These are phyloP conservation scores for Chrysaora quinquecirrha DNA, from an alignment of 30 jellyfish, hydroid and myxozoan species.

Conservation along the genomic window DNA sequence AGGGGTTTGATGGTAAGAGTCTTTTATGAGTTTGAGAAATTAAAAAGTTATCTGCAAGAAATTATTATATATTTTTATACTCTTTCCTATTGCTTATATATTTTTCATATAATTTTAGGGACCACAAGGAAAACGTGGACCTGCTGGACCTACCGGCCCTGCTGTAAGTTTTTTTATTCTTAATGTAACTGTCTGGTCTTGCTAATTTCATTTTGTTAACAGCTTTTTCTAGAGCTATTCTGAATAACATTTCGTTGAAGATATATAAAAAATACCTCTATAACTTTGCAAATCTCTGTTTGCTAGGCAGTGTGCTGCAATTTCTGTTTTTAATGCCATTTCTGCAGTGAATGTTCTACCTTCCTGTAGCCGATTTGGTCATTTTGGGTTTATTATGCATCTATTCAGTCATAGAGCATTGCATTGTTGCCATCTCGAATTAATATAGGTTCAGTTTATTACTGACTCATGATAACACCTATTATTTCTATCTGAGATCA, in stretches of 20 bases:
- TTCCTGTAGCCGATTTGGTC: too few species aligned
- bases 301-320: too few species aligned
- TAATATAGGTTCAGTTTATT: too few species aligned
- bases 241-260: neutral
- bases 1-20: conserved; percentile 75
- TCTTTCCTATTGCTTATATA: too few species aligned
- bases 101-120: too few species aligned
- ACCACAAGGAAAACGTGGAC: conserved; percentile 90
- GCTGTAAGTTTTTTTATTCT: conserved; percentile 15
- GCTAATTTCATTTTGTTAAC: neutral
- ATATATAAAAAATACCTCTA: neutral
- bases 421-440: too few species aligned
- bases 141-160: conserved; percentile 86
- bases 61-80: neutral
- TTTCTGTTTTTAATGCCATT: too few species aligned
- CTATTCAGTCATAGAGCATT: too few species aligned
- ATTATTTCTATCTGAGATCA: too few species aligned
- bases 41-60: neutral
- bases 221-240: neutral
- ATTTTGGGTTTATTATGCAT: too few species aligned
- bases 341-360: too few species aligned
- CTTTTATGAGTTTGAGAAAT: neutral
- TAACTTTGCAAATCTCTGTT: neutral
- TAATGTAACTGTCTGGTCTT: neutral
- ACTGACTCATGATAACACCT: too few species aligned